A percentile compares a stretch with the other conserved stretches of the same genome.
Conservation (phyloP, 2,888 invertebrate genomes). For the Chesias legatella region DNA sequence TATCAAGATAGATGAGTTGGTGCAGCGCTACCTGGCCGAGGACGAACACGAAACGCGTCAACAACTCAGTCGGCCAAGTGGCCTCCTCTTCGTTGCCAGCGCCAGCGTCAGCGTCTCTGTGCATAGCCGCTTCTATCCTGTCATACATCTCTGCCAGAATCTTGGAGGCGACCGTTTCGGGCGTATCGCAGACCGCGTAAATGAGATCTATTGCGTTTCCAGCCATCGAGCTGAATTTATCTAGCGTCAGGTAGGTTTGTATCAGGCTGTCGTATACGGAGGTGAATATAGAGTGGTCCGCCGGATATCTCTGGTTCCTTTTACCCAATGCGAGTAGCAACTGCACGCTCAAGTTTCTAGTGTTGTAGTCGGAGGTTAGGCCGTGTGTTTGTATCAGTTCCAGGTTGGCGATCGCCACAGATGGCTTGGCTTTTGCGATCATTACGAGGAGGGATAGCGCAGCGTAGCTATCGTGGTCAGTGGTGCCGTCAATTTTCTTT, state of each 20-base stretch:
- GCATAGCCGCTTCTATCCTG: constrained; percentile 60
- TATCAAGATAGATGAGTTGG: constrained; percentile 91
- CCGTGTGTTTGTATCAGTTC: constrained; percentile 87
- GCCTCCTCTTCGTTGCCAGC: constrained; percentile 53
- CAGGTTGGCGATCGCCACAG: constrained; percentile 84
- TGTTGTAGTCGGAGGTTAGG: constrained; percentile 76
- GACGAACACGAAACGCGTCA: constrained; percentile 79
- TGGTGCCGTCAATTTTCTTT: constrained; percentile 84
- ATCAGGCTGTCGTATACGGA: constrained; percentile 61
- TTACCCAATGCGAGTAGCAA: constrained; percentile 57
- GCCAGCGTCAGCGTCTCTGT: constrained; percentile 50
- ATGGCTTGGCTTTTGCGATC: constrained; percentile 81
- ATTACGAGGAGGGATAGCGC: constrained; percentile 90
- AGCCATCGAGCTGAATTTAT: constrained; percentile 75
- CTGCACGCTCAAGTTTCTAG: constrained; percentile 57
- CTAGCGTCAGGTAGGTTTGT: constrained; percentile 67
- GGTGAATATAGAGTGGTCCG: constrained; percentile 57
- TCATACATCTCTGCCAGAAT: constrained; percentile 71
- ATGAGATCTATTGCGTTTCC: constrained; percentile 75
- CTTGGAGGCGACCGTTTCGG: constrained; percentile 74
- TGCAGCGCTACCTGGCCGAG: constrained; percentile 89
- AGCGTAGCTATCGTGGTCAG: constrained; percentile 85
- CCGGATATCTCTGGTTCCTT: constrained; percentile 62
- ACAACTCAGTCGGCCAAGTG: constrained; percentile 56
- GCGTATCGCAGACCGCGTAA: constrained; percentile 80